These are phyloP conservation scores for Caenorhabditis sinica DNA, from an alignment of 2,888 invertebrate species.

Conservation along the genomic window DNA sequence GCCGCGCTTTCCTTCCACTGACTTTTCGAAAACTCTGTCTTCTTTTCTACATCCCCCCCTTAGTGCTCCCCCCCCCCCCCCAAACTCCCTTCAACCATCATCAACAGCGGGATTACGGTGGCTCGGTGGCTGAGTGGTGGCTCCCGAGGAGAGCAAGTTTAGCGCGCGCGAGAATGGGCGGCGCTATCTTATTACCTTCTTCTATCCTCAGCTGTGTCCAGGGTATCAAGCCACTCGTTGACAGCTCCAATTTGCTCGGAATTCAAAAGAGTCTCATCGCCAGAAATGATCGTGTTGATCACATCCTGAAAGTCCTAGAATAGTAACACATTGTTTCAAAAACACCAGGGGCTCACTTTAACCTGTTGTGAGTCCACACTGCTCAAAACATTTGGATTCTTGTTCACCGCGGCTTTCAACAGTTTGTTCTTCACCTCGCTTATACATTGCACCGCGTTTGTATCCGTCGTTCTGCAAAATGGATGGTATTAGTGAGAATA, in stretches of 20 bases:
- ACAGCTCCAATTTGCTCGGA: constrained; percentile 80
- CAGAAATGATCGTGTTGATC: constrained; percentile 78
- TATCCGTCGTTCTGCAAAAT: constrained; percentile 76
- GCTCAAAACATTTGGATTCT: constrained; percentile 79
- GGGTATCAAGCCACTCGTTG: constrained; percentile 82
- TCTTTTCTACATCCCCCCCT: constrained; percentile 26
- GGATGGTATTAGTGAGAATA: background rate
- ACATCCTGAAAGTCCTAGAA: constrained; percentile 74
- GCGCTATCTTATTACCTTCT: constrained; percentile 68
- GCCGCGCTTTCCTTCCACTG: constrained; percentile 10
- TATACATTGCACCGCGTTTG: constrained; percentile 78
- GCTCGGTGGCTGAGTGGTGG: constrained; percentile 19
- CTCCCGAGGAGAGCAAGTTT: background rate
- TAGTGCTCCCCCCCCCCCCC: too few species aligned
- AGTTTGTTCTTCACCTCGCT: constrained; percentile 81
- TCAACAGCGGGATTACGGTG: constrained; percentile 57
- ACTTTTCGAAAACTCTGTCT: constrained; percentile 19
- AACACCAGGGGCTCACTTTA: constrained; percentile 64
- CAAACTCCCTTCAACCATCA: background rate
- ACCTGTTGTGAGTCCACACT: constrained; percentile 79
- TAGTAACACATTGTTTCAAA: background rate
- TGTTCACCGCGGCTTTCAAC: constrained; percentile 79
- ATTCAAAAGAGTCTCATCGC: constrained; percentile 75
- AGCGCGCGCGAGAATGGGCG: constrained; percentile 3
- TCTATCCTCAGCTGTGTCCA: constrained; percentile 71